Percentiles rank a stretch among this genome's conserved stretches.
Evolutionary conservation across 2,113 vertebrate species (phyloP).

Genomic region (Ariopsis seemanni): DNA sequence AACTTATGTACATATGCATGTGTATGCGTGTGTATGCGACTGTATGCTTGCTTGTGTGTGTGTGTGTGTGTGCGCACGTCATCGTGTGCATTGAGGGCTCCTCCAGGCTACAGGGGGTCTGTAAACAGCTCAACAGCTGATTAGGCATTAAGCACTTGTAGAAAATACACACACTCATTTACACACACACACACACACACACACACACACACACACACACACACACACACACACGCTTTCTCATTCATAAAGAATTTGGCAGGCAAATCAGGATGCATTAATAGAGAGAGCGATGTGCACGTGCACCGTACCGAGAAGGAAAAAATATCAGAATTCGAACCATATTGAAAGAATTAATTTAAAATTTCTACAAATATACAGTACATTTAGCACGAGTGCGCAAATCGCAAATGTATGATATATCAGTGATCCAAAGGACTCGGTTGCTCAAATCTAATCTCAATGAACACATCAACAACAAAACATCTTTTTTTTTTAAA

Average conservation of each 20-base stretch:
- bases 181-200: background rate
- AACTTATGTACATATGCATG: slow-evolving; percentile 58
- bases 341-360: background rate
- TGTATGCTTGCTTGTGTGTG: slow-evolving; percentile 3
- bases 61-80: slow-evolving; percentile 29
- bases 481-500: no score
- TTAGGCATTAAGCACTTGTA: slow-evolving; percentile 60
- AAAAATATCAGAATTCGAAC: background rate
- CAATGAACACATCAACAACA: no score
- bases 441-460: background rate
- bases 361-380: background rate
- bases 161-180: slow-evolving; percentile 47
- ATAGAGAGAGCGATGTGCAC: background rate
- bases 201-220: slow-evolving; percentile 42
- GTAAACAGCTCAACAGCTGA: slow-evolving; percentile 81
- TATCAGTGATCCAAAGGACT: background rate
- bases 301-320: background rate
- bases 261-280: slow-evolving; percentile 22
- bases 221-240: slow-evolving; percentile 49
- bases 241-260: slow-evolving; percentile 24
- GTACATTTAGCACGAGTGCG: background rate
- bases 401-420: background rate
- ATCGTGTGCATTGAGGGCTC: slow-evolving; percentile 68
- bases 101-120: slow-evolving; percentile 76
- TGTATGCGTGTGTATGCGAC: slow-evolving; percentile 13